A percentile compares a stretch with the other conserved stretches of the same genome.
These are phyloP conservation scores for Drosophila aff. DNA, from an alignment of 1,140 invertebrate genomes.

Conservation along the genomic window DNA sequence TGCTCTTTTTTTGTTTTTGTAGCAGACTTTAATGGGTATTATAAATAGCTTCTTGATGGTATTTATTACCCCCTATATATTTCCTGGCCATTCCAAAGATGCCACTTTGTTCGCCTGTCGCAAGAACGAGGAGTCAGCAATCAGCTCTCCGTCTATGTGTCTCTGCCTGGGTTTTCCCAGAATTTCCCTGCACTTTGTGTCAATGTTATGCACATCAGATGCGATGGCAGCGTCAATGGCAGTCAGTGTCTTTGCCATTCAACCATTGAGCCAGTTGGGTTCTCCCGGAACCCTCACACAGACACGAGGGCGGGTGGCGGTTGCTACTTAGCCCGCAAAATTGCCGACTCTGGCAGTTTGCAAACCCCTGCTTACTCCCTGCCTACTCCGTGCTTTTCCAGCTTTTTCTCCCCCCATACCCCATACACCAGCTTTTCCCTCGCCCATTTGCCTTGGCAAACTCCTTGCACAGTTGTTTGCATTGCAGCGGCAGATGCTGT, in stretches of 20 bases:
- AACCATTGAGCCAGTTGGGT: constrained; percentile 17
- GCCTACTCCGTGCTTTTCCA: constrained; percentile 1
- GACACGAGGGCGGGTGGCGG: not conserved
- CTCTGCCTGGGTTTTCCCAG: not conserved
- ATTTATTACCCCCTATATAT: constrained; percentile 8
- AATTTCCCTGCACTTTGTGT: constrained; percentile 69
- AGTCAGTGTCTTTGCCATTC: constrained; percentile 54
- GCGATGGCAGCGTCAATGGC: constrained; percentile 56
- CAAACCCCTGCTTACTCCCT: constrained; percentile 17
- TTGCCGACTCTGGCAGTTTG: constrained; percentile 66
- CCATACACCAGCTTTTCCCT: constrained; percentile 7
- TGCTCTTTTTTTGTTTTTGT: not conserved
- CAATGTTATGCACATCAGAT: constrained; percentile 78
- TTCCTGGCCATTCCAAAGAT: not conserved
- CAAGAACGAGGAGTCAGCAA: constrained; percentile 17
- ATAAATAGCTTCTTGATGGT: not conserved
- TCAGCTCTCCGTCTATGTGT: not conserved
- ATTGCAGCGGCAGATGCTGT: constrained; percentile 82
- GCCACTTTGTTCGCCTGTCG: constrained; percentile 23
- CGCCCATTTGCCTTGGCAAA: constrained; percentile 33
- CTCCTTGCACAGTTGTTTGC: constrained; percentile 69
- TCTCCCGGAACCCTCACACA: not conserved
- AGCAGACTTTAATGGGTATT: not conserved
- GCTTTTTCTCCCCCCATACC: not conserved
- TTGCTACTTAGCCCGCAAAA: constrained; percentile 76